Conservation (phyloP, 2,113 vertebrate genomes). For the Callipepla californica region DNA sequence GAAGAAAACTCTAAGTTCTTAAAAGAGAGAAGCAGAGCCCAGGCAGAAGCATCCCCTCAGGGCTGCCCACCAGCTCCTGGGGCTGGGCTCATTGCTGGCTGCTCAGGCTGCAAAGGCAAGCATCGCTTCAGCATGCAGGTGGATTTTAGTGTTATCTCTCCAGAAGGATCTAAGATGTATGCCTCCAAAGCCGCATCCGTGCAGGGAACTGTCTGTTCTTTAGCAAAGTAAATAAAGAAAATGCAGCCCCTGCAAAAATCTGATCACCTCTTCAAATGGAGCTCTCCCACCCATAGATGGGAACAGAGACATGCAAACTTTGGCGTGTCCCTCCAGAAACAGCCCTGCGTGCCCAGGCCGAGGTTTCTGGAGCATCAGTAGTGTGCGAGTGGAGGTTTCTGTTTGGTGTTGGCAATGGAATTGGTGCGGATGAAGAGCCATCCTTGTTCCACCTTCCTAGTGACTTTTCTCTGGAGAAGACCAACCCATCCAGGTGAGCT, state of each 20-base stretch:
- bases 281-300: neutral
- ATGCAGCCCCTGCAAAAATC: neutral
- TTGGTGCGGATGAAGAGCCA: neutral
- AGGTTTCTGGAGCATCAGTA: neutral
- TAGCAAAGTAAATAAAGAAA: neutral
- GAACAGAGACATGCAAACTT: neutral
- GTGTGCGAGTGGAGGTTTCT: neutral
- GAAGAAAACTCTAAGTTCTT: neutral
- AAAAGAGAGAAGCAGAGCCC: neutral
- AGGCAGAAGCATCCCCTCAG: neutral
- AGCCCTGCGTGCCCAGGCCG: neutral
- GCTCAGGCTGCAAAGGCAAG: neutral
- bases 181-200: neutral
- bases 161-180: neutral
- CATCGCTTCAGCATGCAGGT: neutral
- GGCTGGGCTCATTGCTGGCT: neutral
- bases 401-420: neutral
- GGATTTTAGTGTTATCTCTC: neutral
- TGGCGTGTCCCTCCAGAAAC: neutral
- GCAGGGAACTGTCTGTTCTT: neutral
- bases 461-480: neutral
- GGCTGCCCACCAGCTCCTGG: neutral
- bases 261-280: neutral
- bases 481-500: neutral
- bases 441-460: neutral